Evolutionary conservation across 1,140 invertebrate genomes (phyloP).

Genomic region (Bombus difficillimus): DNA sequence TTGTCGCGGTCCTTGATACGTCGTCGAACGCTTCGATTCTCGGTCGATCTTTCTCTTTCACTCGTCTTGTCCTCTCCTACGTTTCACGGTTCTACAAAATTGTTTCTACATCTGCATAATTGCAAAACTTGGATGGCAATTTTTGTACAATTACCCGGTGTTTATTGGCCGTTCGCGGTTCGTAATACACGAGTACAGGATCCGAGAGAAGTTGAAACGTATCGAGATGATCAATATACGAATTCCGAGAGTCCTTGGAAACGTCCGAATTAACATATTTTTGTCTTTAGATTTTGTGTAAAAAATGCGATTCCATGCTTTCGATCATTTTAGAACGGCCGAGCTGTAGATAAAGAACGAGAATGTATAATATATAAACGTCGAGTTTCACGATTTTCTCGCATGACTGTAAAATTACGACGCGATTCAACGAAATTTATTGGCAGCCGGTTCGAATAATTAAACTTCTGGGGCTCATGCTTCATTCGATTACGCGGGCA

Average conservation of each 20-base stretch:
- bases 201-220: too few species aligned
- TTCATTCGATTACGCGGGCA: neutral
- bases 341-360: neutral
- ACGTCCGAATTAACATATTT: neutral
- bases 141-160: too few species aligned
- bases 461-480: neutral
- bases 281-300: neutral
- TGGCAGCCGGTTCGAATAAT: neutral
- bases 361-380: neutral
- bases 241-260: conserved; percentile 1
- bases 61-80: too few species aligned
- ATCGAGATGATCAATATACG: neutral
- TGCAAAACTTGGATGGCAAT: too few species aligned
- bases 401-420: conserved; percentile 12
- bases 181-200: neutral
- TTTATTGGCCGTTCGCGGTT: neutral
- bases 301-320: neutral
- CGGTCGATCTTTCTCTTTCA: too few species aligned
- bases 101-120: too few species aligned
- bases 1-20: too few species aligned
- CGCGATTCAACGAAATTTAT: conserved; percentile 16
- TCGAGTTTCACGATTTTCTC: conserved; percentile 1
- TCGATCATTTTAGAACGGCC: neutral
- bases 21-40: too few species aligned
- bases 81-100: too few species aligned